phyloP scores from a whole-genome alignment of 2,797 vertebrate species.

The Catostomus latipinnis region DNA sequence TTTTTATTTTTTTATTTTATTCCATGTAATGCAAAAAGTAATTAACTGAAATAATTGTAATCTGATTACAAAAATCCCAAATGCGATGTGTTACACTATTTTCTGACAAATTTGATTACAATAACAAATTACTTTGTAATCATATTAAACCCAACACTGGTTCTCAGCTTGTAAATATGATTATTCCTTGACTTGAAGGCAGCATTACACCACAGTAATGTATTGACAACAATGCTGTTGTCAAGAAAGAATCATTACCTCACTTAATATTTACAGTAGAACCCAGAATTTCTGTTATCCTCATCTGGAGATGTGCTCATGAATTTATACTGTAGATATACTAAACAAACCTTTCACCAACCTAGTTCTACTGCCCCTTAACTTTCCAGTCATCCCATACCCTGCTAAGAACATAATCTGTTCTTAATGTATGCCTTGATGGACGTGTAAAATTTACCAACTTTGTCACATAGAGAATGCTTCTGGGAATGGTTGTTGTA shows the following conservation, averaged over 20 bases:
- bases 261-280: slow-evolving; percentile 57
- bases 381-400: slow-evolving; percentile 10
- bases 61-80: too few species aligned
- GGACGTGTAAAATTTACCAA: slow-evolving; percentile 62
- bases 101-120: too few species aligned
- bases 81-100: too few species aligned
- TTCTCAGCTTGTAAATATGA: too few species aligned
- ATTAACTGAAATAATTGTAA: too few species aligned
- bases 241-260: slow-evolving; percentile 35
- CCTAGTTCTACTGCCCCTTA: slow-evolving; percentile 7
- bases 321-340: slow-evolving; percentile 14
- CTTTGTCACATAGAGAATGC: slow-evolving; percentile 67
- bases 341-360: background rate
- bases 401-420: slow-evolving; percentile 39
- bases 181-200: too few species aligned
- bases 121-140: too few species aligned
- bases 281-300: slow-evolving; percentile 38
- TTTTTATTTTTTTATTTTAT: too few species aligned
- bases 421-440: slow-evolving; percentile 60
- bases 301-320: slow-evolving; percentile 12
- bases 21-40: too few species aligned
- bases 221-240: slow-evolving; percentile 55
- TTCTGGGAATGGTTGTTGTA: slow-evolving; percentile 65
- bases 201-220: slow-evolving; percentile 38
- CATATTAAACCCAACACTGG: too few species aligned